A percentile compares a stretch with the other conserved stretches of the same genome.
phyloP scores from a whole-genome alignment of 1,140 invertebrate species.

The Sarcophaga bullata region DNA sequence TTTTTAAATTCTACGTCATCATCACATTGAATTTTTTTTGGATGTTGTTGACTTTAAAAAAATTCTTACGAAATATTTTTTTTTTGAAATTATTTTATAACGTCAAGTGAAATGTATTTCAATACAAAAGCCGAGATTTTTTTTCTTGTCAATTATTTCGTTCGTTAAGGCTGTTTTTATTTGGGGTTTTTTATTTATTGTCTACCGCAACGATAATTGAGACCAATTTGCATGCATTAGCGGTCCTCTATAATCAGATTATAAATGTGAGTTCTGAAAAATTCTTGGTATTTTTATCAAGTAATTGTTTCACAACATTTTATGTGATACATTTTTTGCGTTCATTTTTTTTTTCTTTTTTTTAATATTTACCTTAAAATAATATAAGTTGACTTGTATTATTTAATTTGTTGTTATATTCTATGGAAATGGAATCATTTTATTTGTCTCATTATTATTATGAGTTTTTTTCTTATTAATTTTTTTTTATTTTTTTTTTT shows the following conservation, averaged over 20 bases:
- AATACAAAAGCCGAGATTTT: not conserved
- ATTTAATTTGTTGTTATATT: not conserved
- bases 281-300: not conserved
- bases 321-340: too few relatives aligned
- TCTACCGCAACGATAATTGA: slow-evolving; percentile 21
- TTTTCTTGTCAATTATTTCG: not conserved
- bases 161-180: too few relatives aligned
- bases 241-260: slow-evolving; percentile 30
- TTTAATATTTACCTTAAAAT: slow-evolving; percentile 28
- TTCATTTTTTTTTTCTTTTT: not conserved
- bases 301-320: not conserved
- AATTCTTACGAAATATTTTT: not conserved
- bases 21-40: not conserved
- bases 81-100: not conserved
- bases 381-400: slow-evolving; percentile 31
- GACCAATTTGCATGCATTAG: slow-evolving; percentile 36
- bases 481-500: not conserved
- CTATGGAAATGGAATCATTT: not conserved
- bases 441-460: slow-evolving; percentile 9
- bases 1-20: too few relatives aligned
- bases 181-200: slow-evolving; percentile 4
- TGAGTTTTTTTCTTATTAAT: too few relatives aligned
- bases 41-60: not conserved
- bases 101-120: not conserved
- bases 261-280: not conserved